Conservation (phyloP, 2,797 vertebrate species). For the Apogon talboti region DNA sequence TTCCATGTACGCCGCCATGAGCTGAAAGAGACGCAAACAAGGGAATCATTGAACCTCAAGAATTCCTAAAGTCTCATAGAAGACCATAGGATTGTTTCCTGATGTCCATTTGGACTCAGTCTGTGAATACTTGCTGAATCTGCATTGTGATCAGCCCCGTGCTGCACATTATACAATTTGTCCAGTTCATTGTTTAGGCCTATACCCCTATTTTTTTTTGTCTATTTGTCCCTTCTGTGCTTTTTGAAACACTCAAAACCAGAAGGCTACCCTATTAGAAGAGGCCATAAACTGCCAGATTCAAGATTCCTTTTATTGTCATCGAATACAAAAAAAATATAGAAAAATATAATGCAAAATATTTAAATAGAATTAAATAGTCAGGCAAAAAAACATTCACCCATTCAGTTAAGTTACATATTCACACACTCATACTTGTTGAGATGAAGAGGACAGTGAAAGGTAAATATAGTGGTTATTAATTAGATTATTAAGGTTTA, state of each 20-base stretch:
- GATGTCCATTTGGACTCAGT: neutral
- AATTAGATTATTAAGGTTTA: too few relatives aligned
- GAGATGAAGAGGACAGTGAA: too few relatives aligned
- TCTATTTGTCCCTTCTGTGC: neutral
- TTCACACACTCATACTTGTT: too few relatives aligned
- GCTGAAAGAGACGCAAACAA: neutral
- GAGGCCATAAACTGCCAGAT: too few relatives aligned
- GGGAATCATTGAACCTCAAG: neutral
- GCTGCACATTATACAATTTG: slow-evolving; percentile 21
- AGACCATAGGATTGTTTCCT: neutral
- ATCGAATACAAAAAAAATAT: too few relatives aligned
- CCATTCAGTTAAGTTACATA: too few relatives aligned
- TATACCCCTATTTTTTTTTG: neutral
- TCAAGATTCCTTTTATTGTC: too few relatives aligned
- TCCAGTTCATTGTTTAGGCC: neutral
- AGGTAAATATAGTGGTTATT: too few relatives aligned
- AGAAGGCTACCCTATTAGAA: neutral
- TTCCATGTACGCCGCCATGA: neutral
- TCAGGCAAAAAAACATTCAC: too few relatives aligned
- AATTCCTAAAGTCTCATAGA: neutral
- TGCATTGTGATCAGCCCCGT: slow-evolving; percentile 13
- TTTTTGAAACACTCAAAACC: neutral
- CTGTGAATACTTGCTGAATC: neutral
- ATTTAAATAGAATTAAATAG: too few relatives aligned
- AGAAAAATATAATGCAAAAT: neutral